These are phyloP conservation scores for Tyrophagus putrescentiae DNA, from an alignment of 1,140 invertebrate species.

Conservation along the genomic window DNA sequence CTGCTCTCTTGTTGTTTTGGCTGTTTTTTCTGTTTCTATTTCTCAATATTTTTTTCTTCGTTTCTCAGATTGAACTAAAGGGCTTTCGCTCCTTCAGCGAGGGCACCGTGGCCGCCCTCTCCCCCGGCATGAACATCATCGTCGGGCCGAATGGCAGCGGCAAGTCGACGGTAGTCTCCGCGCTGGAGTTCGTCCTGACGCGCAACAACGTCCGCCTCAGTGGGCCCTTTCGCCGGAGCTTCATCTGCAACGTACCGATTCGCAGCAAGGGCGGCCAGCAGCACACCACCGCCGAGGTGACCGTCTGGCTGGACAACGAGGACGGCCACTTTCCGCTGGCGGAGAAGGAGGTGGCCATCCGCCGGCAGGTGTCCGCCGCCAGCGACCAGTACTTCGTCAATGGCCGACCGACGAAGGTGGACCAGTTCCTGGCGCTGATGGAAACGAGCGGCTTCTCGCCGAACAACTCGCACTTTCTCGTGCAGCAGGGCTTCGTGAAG, in stretches of 20 bases:
- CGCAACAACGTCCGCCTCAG: slow-evolving; percentile 96
- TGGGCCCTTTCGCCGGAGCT: too few relatives aligned
- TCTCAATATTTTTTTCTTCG: too few relatives aligned
- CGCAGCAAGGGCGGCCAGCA: too few relatives aligned
- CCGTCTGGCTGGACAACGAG: slow-evolving; percentile 97
- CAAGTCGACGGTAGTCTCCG: slow-evolving; percentile 98
- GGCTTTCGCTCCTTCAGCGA: slow-evolving; percentile 98
- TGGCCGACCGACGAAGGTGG: slow-evolving; percentile 89
- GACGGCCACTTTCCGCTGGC: slow-evolving; percentile 94
- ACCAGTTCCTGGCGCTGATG: slow-evolving; percentile 91
- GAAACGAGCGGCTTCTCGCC: slow-evolving; percentile 97
- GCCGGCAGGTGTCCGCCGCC: slow-evolving; percentile 90
- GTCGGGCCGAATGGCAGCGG: slow-evolving; percentile 88
- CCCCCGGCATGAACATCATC: slow-evolving; percentile 93
- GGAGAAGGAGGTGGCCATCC: slow-evolving; percentile 85
- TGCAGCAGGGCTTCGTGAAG: slow-evolving; percentile 67
- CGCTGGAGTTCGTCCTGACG: slow-evolving; percentile 96
- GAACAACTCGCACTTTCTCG: slow-evolving; percentile 99
- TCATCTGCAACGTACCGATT: too few relatives aligned
- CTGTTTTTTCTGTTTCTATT: too few relatives aligned
- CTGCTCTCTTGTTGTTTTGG: too few relatives aligned
- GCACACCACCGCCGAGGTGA: slow-evolving; percentile 92
- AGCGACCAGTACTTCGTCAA: slow-evolving; percentile 99
- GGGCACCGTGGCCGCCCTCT: slow-evolving; percentile 91
- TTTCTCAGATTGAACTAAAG: slow-evolving; percentile 99